These are phyloP conservation scores for Bembecia ichneumoniformis DNA, from an alignment of 2,888 invertebrate species.

Conservation along the genomic window DNA sequence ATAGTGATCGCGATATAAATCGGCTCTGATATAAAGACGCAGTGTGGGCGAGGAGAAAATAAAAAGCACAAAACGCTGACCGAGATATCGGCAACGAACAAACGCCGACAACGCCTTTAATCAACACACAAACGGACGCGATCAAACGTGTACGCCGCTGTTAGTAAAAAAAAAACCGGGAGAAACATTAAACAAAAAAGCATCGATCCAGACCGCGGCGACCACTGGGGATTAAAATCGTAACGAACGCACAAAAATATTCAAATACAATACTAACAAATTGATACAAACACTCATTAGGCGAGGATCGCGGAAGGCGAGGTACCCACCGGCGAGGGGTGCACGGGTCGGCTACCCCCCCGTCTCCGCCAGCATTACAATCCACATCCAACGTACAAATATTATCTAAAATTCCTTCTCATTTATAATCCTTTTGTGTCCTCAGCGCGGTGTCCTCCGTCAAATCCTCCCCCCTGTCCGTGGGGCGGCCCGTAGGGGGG, in stretches of 20 bases:
- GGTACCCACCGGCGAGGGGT: constrained; percentile 21
- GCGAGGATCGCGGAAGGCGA: constrained; percentile 57
- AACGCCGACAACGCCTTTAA: constrained; percentile 48
- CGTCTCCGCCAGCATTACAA: constrained; percentile 62
- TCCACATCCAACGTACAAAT: constrained; percentile 72
- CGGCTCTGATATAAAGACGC: too few relatives aligned
- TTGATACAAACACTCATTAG: constrained; percentile 74
- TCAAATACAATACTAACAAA: constrained; percentile 73
- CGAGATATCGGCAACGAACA: constrained; percentile 24
- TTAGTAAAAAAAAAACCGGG: constrained; percentile 33
- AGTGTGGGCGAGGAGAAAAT: background rate
- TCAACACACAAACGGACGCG: constrained; percentile 48
- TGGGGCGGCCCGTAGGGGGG: constrained; percentile 31
- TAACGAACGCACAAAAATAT: constrained; percentile 70
- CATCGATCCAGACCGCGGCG: constrained; percentile 53
- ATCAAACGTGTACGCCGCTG: constrained; percentile 42
- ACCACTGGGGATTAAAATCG: constrained; percentile 68
- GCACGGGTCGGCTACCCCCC: constrained; percentile 28
- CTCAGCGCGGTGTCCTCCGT: constrained; percentile 71
- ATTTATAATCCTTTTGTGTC: constrained; percentile 74
- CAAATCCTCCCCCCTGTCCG: constrained; percentile 37
- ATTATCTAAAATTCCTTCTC: constrained; percentile 74
- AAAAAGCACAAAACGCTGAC: constrained; percentile 23
- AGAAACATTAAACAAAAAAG: constrained; percentile 52
- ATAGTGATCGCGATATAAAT: too few relatives aligned